Percentiles rank a stretch among this genome's conserved stretches.
Conservation (phyloP, 2,113 vertebrate species). For the Sarotherodon lohbergeri region DNA sequence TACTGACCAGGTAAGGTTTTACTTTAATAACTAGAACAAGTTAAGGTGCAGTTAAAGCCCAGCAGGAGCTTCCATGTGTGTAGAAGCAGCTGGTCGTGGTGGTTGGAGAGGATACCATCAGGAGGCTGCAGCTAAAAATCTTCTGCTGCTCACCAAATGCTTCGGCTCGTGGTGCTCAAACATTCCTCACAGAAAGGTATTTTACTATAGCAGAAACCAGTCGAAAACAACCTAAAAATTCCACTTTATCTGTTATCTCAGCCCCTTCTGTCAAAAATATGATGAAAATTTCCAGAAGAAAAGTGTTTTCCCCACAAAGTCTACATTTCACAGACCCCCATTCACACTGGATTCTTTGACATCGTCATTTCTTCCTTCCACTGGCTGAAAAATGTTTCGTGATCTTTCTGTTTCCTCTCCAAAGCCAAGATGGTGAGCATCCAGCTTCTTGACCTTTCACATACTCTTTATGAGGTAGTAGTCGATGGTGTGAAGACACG, state of each 20-base stretch:
- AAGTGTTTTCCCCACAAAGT: neutral
- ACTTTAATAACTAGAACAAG: neutral
- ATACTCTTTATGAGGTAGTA: neutral
- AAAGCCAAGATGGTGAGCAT: neutral
- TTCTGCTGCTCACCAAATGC: neutral
- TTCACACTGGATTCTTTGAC: neutral
- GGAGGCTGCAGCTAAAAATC: neutral
- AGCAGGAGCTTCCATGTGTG: neutral
- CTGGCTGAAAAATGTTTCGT: neutral
- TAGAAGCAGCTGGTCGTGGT: neutral
- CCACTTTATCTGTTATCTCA: neutral
- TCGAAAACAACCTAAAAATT: neutral
- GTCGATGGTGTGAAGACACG: neutral
- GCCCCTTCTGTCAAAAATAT: neutral
- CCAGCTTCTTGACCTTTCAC: neutral
- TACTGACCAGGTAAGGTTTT: neutral
- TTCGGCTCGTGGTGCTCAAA: neutral
- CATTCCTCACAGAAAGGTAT: rapidly evolving
- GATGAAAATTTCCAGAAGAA: neutral
- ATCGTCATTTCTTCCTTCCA: neutral
- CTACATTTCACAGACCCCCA: neutral
- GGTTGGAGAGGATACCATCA: neutral
- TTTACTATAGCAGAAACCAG: neutral
- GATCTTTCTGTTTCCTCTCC: neutral
- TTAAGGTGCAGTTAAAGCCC: neutral